Evolutionary conservation across 2,113 vertebrate genomes (phyloP).

Genomic region (Todiramphus saurophagus): DNA sequence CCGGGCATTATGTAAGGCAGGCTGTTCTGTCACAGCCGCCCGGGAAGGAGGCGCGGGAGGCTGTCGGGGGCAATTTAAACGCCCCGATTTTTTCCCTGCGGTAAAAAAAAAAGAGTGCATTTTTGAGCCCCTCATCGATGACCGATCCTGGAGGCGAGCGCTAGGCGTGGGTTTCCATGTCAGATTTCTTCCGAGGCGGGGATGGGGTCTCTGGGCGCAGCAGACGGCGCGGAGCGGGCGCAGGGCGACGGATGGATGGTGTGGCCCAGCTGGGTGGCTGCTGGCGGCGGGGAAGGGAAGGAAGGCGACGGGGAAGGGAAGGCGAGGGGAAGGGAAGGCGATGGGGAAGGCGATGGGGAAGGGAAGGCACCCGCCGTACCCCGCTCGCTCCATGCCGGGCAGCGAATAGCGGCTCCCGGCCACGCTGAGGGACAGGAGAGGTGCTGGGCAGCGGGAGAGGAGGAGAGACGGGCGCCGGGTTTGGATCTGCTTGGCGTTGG

Average conservation of each 20-base stretch:
- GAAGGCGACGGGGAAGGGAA: no score
- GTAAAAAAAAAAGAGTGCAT: not conserved
- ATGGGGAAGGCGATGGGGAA: no score
- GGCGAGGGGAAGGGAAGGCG: no score
- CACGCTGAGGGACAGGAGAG: not conserved
- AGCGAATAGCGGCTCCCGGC: not conserved
- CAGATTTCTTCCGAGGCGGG: not conserved
- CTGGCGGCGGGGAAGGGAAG: not conserved
- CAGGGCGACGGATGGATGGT: not conserved
- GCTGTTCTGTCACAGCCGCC: not conserved
- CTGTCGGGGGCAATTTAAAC: not conserved
- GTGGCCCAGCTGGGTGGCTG: not conserved
- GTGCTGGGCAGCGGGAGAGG: not conserved
- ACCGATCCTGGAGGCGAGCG: not conserved
- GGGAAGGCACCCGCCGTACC: no score
- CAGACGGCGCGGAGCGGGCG: not conserved
- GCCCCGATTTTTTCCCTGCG: not conserved
- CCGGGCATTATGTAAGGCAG: not conserved
- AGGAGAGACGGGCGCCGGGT: not conserved
- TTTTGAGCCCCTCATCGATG: not conserved
- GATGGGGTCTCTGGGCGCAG: not conserved
- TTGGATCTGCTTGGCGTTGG: not conserved
- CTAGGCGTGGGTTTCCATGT: rapidly evolving
- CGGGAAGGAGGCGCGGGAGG: not conserved
- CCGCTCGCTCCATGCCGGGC: no score